Evolutionary conservation across 2,888 invertebrate species (phyloP), one percentile per base, ranked within the genome.

Genomic region (Melipona bicolor): DNA sequence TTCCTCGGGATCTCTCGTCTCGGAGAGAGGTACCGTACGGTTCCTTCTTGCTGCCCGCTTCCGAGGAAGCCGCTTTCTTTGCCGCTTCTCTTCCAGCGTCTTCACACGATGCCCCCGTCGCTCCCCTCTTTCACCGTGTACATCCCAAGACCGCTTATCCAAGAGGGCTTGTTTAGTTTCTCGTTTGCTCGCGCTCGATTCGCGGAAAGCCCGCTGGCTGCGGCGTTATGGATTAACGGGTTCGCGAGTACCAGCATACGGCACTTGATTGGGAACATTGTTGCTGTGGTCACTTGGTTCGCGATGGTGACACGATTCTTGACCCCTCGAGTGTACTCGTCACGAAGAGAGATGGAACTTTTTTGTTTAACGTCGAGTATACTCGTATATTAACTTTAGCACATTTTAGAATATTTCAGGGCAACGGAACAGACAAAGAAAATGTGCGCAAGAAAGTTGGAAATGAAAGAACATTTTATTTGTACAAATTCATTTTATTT

Each of bases 31-130:
- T 87, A 89, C 86, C 88, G 85, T 85, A 88, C 83, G 84, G 86
- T 89, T 86, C 87, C 88, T 91, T 91, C 91, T 91, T 90, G 85
- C 86, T 77, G 56, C 65, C 81, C 74, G 87, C 85, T 91, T 91
- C 90, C 89, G 85, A 83, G 85, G 91, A 91, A 91, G 83, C 84
- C 77, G 85, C 83, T 83, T 89, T 84, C 87, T 90, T 85, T 83
- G 77, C 83, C 43, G 74, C 79, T 80, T 43, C 79, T 80, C 85
- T 84, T 87, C 84, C 0, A 79, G 77, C 82, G 79, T 77, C 83
- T 84, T 85, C 83, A 76, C 87, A 78, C 83, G 84, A 87, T 85
- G 84, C 74, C 6, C 36, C 36, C 36, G 36, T 77, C 77, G 36
- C 74, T 67, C 74, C 69, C 74, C 69, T 50, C 67, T 59, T 59